These are phyloP conservation scores for Silurus asotus DNA, from an alignment of 2,113 vertebrate genomes.

Conservation along the genomic window DNA sequence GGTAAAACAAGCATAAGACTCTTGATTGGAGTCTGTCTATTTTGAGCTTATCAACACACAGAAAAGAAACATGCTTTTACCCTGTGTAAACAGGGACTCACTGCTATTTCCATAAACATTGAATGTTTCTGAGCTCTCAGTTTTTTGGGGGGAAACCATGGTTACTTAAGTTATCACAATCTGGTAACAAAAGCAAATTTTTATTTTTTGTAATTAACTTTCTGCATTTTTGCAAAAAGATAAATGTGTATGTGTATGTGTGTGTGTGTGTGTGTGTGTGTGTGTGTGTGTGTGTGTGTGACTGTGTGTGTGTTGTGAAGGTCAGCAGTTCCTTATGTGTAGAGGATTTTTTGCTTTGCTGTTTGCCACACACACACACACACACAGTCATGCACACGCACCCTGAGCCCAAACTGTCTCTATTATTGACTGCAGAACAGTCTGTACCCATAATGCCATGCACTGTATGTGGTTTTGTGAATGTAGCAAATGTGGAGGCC, in stretches of 20 bases:
- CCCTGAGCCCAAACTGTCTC: neutral
- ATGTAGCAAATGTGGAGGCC: neutral
- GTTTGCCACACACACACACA: neutral
- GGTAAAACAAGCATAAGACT: neutral
- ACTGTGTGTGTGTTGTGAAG: too few relatives aligned
- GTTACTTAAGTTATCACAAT: neutral
- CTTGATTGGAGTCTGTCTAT: neutral
- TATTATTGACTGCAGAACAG: neutral
- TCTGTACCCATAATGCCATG: constrained; percentile 32
- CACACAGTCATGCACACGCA: neutral
- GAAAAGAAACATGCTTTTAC: neutral
- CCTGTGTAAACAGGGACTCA: neutral
- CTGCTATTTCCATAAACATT: too few relatives aligned
- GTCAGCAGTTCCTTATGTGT: neutral
- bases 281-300: neutral
- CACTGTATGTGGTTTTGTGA: neutral
- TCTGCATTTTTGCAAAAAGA: neutral
- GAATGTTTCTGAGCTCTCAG: too few relatives aligned
- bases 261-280: neutral
- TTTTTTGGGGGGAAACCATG: neutral
- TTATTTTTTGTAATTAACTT: neutral
- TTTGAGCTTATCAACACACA: neutral
- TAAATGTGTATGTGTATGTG: neutral
- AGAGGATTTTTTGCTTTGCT: neutral
- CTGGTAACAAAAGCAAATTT: neutral